A percentile compares a stretch with the other conserved stretches of the same genome.
Evolutionary conservation across 2,888 invertebrate species (phyloP).

Genomic region (Leptinotarsa rubiginosa): DNA sequence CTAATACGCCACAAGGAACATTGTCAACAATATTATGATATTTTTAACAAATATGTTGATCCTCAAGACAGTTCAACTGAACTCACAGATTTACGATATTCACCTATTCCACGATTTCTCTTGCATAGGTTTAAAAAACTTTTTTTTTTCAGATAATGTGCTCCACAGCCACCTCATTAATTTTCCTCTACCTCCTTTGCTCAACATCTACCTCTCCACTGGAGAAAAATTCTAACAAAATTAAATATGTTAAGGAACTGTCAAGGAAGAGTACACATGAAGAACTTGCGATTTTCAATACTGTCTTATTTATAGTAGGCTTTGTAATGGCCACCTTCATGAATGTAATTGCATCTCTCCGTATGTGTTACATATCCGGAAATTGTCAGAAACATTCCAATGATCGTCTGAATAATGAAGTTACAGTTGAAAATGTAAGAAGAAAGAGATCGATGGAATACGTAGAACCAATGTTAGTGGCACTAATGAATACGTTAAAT

Average conservation of each 20-base stretch:
- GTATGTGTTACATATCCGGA: constrained; percentile 25
- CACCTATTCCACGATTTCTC: too few relatives aligned
- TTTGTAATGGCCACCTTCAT: constrained; percentile 22
- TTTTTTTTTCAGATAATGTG: constrained; percentile 2
- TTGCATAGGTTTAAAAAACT: too few relatives aligned
- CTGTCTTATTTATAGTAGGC: constrained; percentile 13
- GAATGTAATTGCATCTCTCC: constrained; percentile 20
- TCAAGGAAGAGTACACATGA: background rate
- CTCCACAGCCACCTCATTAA: background rate
- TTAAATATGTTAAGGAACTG: constrained; percentile 7
- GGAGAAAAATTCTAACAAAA: background rate
- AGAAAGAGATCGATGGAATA: constrained; percentile 34
- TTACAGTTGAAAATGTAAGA: constrained; percentile 23
- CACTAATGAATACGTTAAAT: constrained; percentile 37
- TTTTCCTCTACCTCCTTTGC: background rate
- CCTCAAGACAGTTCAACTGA: too few relatives aligned
- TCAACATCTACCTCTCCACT: background rate
- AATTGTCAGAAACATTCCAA: constrained; percentile 25
- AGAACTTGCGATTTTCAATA: constrained; percentile 14
- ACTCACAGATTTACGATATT: too few relatives aligned
- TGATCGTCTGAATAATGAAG: constrained; percentile 14
- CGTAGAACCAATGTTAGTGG: constrained; percentile 32
- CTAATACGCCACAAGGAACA: too few relatives aligned
- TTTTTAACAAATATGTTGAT: too few relatives aligned
- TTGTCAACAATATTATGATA: too few relatives aligned